Conservation (phyloP, 2,113 vertebrate species). For the Pollachius pollachius region DNA sequence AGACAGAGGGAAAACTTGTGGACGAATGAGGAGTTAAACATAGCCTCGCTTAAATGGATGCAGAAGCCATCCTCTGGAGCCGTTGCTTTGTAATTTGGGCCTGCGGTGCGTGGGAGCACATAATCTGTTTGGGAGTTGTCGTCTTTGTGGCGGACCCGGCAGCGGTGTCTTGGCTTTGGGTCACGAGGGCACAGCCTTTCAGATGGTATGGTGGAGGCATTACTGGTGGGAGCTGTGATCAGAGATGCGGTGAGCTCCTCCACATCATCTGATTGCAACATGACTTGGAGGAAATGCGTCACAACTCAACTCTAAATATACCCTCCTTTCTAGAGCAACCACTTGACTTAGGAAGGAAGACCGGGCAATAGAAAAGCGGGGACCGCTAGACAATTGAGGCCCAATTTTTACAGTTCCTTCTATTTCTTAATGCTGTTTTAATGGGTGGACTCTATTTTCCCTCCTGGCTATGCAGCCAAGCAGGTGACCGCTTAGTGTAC, state of each 20-base stretch:
- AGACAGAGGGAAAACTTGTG: not conserved
- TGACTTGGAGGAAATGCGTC: conserved; percentile 21
- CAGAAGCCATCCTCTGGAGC: conserved; percentile 51
- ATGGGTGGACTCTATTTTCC: too few relatives aligned
- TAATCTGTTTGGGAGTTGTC: conserved; percentile 68
- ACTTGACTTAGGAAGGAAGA: conserved; percentile 42
- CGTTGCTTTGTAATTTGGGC: conserved; percentile 72
- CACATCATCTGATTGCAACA: conserved; percentile 32
- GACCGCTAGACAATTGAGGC: conserved; percentile 15
- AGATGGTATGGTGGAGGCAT: conserved; percentile 41
- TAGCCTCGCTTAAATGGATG: conserved; percentile 33
- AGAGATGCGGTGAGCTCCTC: conserved; percentile 43
- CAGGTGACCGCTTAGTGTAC: too few relatives aligned
- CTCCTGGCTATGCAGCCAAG: too few relatives aligned
- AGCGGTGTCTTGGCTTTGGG: conserved; percentile 42
- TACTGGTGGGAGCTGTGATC: conserved; percentile 26
- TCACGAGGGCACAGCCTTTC: conserved; percentile 50
- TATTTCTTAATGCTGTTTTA: too few relatives aligned
- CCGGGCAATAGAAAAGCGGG: conserved; percentile 5
- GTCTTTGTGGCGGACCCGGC: conserved; percentile 57
- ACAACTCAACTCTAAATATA: conserved; percentile 35
- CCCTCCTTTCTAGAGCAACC: conserved; percentile 24
- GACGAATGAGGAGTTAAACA: conserved; percentile 9
- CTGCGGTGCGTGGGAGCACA: conserved; percentile 66
- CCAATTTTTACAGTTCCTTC: not conserved